These are phyloP conservation scores for Chrysolina americana DNA, from an alignment of 2,888 invertebrate genomes.

Conservation along the genomic window DNA sequence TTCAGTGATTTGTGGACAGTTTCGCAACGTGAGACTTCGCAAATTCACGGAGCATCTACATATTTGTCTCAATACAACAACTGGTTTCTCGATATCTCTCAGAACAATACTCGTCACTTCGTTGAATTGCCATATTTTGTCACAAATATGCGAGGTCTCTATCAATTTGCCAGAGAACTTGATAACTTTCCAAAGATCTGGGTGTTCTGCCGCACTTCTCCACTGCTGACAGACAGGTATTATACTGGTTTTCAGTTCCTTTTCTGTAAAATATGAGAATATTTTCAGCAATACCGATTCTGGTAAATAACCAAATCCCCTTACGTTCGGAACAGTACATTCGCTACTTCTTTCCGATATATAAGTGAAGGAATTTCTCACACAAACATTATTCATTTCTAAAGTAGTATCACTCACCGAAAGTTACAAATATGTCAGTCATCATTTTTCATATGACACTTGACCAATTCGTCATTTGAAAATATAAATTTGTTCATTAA, in stretches of 20 bases:
- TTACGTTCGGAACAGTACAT: background rate
- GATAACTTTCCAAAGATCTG: constrained; percentile 43
- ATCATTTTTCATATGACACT: background rate
- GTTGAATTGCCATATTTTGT: constrained; percentile 44
- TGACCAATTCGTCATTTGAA: too few relatives aligned
- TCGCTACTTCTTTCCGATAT: background rate
- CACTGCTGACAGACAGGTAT: constrained; percentile 49
- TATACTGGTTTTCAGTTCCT: constrained; percentile 41
- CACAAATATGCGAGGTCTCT: constrained; percentile 38
- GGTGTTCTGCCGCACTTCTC: constrained; percentile 42
- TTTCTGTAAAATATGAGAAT: constrained; percentile 43
- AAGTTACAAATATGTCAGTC: background rate
- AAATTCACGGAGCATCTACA: constrained; percentile 41
- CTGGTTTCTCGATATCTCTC: constrained; percentile 30
- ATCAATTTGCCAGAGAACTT: constrained; percentile 35
- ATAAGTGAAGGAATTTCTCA: background rate
- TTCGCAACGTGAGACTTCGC: constrained; percentile 34
- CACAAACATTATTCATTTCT: background rate
- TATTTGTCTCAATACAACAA: constrained; percentile 43
- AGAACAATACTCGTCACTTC: constrained; percentile 37
- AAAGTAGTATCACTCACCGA: background rate
- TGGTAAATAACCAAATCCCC: constrained; percentile 41
- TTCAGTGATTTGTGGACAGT: constrained; percentile 44
- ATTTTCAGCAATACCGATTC: constrained; percentile 38
- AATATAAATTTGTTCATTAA: too few relatives aligned